Percentiles rank a stretch among this genome's conserved stretches.
These are phyloP conservation scores for Haliclona indistincta DNA, from an alignment of 37 sponge, comb jelly and placozoan species.

Conservation along the genomic window DNA sequence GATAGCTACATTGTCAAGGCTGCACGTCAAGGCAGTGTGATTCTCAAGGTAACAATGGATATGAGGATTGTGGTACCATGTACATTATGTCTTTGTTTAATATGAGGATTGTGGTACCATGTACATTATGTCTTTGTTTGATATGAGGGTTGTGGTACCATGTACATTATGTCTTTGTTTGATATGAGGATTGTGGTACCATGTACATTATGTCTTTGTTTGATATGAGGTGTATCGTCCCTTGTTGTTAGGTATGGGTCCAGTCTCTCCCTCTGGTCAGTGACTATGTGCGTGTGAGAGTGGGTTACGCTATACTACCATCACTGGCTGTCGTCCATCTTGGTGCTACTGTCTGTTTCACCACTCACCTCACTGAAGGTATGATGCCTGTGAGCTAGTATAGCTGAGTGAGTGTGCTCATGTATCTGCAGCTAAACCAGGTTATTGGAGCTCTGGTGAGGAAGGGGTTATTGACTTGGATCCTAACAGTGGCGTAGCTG, in stretches of 20 bases:
- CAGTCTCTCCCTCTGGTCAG: slow-evolving; percentile 37
- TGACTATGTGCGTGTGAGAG: slow-evolving; percentile 65
- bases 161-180: neutral
- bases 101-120: too few species aligned
- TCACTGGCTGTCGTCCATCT: slow-evolving; percentile 74
- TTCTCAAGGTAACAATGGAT: slow-evolving; percentile 40
- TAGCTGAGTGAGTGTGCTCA: neutral
- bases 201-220: neutral
- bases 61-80: too few species aligned
- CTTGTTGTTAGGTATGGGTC: slow-evolving; percentile 38
- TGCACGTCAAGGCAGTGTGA: slow-evolving; percentile 65
- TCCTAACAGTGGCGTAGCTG: slow-evolving; percentile 52
- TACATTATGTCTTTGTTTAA: neutral
- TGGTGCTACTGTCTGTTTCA: slow-evolving; percentile 73
- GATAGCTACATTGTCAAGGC: slow-evolving; percentile 64
- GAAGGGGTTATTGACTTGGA: slow-evolving; percentile 45
- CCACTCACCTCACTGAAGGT: slow-evolving; percentile 75
- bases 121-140: neutral
- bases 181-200: neutral
- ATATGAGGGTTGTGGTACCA: too few species aligned
- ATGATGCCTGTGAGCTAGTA: neutral
- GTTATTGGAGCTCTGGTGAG: slow-evolving; percentile 62
- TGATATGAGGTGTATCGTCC: neutral
- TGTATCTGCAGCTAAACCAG: slow-evolving; percentile 39
- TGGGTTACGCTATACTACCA: slow-evolving; percentile 79